Base-by-base conservation (phyloP, 2,888 invertebrate species). In the Epicampocera succincta region DNA sequence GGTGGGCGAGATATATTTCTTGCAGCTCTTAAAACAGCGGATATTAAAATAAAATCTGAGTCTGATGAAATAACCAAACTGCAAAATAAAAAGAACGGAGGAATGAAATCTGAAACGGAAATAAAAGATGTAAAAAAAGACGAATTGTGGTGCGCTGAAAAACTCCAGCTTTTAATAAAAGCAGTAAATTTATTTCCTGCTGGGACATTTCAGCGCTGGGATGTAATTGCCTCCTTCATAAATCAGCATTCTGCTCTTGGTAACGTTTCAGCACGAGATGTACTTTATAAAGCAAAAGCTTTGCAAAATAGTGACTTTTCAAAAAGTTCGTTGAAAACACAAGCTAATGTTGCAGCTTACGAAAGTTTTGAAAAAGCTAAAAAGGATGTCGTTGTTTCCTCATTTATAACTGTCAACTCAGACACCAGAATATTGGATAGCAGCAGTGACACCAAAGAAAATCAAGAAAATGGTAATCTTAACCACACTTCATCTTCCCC, bases 131-230 rank as follows among this genome's bases (percentile, higher is more conserved):
- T 88, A 19, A 88, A 88, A 42, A 89, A 88, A 58, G 63, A 52
- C 6, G 88, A 89, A 11, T 78, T 90, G 75, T 99, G 99, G 99
- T 93, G 93, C 13, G 94, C 94, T 65, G 96, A 96, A 80, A 97
- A 98, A 90, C 93, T 97, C 19, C 97, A 97, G 88, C 92, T 97
- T 56, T 93, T 99, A 3, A 98, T 99, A 68, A 99, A 99, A 91
- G 98, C 98, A 19, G 98, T 99, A 0, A 99, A 99, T 91, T 91
- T 99, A 4, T 99, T 99, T 90, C 99, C 99, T 0, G 98, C 99
- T 6, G 99, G 98, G 15, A 99, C 99, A 0, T 96, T 95, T 87
- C 96, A 97, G 88, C 93, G 98, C 50, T 96, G 96, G 96, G 97
- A 98, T 60, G 97, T 98, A 0, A 97, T 99, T 4, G 97, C 99